phyloP scores from a whole-genome alignment of 2,113 vertebrate genomes.

The Austrofundulus limnaeus region DNA sequence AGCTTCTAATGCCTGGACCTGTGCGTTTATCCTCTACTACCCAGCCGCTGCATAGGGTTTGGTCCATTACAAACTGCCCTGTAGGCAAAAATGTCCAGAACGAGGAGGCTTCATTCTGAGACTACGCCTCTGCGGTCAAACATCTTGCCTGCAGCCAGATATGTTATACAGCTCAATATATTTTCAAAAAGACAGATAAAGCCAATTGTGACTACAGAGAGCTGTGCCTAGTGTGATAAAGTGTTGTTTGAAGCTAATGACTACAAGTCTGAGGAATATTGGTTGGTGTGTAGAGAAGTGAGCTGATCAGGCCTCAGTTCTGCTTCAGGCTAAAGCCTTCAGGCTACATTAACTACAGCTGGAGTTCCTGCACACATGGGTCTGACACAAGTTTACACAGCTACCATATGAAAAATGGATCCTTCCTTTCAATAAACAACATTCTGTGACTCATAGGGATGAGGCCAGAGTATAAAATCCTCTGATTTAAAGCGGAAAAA shows the following conservation, averaged over 20 bases:
- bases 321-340: conserved; percentile 10
- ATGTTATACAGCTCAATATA: neutral
- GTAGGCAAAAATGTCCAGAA: neutral
- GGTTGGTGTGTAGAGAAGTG: conserved; percentile 8
- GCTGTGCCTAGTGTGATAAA: conserved; percentile 9
- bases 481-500: neutral
- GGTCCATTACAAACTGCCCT: neutral
- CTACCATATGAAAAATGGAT: neutral
- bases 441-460: conserved; percentile 1
- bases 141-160: conserved; percentile 10
- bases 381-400: conserved; percentile 7
- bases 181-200: neutral
- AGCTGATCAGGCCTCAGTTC: conserved; percentile 3
- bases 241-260: conserved; percentile 18
- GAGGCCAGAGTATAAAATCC: neutral
- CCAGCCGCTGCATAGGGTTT: neutral
- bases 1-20: neutral
- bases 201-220: conserved; percentile 10
- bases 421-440: neutral
- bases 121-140: neutral
- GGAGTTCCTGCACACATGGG: neutral
- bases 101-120: neutral
- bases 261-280: conserved; percentile 9
- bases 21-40: neutral
- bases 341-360: conserved; percentile 12